Evolutionary conservation across 2,888 invertebrate species (phyloP), one percentile per base, ranked within the genome.

Genomic region (Oxycera nigricornis): DNA sequence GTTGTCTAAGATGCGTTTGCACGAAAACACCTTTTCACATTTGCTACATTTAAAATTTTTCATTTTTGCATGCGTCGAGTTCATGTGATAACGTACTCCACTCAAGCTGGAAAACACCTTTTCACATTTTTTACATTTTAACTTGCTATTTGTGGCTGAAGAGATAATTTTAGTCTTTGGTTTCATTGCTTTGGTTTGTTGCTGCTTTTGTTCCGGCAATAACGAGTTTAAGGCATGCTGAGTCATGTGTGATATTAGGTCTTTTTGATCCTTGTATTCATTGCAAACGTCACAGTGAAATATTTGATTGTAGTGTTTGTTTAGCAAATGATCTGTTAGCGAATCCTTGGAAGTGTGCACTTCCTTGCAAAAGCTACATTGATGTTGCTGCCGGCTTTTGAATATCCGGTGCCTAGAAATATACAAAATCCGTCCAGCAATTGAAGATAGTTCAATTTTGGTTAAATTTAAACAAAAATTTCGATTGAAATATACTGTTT

Each of bases 1-100:
- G 74, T 87, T 85, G 76, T 83, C 81, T 11, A 88, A 82, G n/a
- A 83, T 81, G 7, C 82, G 82, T 75, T 85, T 86, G 57, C 87
- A 86, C 0, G 86, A 85, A 79, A 88, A 88, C 59, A 81, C 83
- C 46, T 85, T 83, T 0, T 86, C 86, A 80, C 89, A 89, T 52
- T 84, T 81, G 3, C 84, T 83, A 78, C 89, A 89, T 41, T 82
- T 82, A 80, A 87, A 86, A 73, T 87, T 86, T 75, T 86, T 86
- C 26, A 82, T 81, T 9, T 83, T 83, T 0, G 81, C 81, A 81
- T 89, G 89, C 11, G 83, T 83, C 79, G 88, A 84, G 76, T 86
- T 87, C 76, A 88, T 79, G 79, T 89, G 89, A 78, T 88, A 88
- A 80, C 87, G 87, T 76, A 87, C 85, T 79, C 87, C 87, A 1